Evolutionary conservation across 2,113 vertebrate species (phyloP).

Genomic region (Bombycilla garrulus): DNA sequence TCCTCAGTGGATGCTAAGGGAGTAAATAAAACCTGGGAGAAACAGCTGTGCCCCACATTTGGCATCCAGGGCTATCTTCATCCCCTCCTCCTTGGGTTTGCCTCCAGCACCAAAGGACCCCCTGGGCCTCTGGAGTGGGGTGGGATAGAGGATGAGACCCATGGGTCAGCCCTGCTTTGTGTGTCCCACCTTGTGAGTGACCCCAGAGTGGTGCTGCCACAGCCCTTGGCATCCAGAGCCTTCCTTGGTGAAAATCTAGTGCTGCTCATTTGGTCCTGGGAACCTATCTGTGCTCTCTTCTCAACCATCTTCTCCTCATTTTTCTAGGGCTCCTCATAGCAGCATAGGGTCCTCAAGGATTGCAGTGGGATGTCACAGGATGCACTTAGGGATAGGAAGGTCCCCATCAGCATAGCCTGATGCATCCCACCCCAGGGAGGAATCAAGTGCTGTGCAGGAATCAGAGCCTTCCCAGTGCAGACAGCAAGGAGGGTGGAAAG

Average conservation of each 20-base stretch:
- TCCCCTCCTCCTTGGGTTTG: neutral
- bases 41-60: neutral
- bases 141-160: neutral
- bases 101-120: neutral
- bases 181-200: accelerated
- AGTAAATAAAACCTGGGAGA: neutral
- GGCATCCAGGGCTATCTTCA: neutral
- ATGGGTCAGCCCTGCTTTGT: neutral
- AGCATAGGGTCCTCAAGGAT: neutral
- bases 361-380: neutral
- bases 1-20: neutral
- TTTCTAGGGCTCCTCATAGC: neutral
- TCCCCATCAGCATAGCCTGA: neutral
- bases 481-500: neutral
- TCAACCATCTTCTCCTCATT: neutral
- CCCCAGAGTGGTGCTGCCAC: neutral
- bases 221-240: neutral
- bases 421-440: neutral
- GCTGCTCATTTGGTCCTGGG: neutral
- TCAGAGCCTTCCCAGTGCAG: neutral
- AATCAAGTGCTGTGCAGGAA: neutral
- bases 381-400: accelerated
- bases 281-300: neutral
- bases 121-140: neutral
- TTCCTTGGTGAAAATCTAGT: neutral